Evolutionary conservation across 2,888 invertebrate genomes (phyloP), one percentile per base, ranked within the genome.

Genomic region (Bellardia pandia): DNA sequence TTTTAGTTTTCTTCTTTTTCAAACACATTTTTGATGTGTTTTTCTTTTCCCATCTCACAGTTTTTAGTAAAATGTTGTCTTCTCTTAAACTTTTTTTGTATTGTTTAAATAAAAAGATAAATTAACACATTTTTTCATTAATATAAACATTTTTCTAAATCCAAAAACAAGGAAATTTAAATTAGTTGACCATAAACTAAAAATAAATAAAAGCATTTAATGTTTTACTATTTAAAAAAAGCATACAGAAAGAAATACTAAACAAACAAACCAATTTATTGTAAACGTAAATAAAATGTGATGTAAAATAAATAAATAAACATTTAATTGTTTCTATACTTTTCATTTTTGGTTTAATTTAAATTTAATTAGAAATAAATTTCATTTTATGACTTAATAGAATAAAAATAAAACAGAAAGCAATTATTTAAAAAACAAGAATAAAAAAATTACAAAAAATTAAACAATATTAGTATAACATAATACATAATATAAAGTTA

Each of bases 291-390:
- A 37, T 16, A 53, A 45, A 45, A 60, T 72, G 58, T 66, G 66
- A 79, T 83, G 71, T 77, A 23, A 74, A 81, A 66, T n/a, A 76
- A 75, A 45, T n/a, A 69, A 85, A 45, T 11, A 64, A 33, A 42
- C 13, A 33, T 16, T 60, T 42, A 23, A 30, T 58, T 64, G 58
- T 51, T 11, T 2, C 51, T 51, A 7, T 58, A 60, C 23, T 23
- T 13, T 14, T 30, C 13, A 23, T 56, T 40, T 72, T 42, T 56
- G 7, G 9, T 45, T 76, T 53, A 16, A 23, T 5, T 37, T 37
- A 62, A 23, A 23, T 45, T 76, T 53, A 37, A n/a, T n/a, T 40
- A 40, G 37, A 37, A 64, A 40, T 40, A n/a, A 64, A 51, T 14
- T 51, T 51, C 45, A 0, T 45, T 45, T 45, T 45, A 11, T 45